phyloP scores from a whole-genome alignment of 2,888 invertebrate species.

The Eurois occulta region DNA sequence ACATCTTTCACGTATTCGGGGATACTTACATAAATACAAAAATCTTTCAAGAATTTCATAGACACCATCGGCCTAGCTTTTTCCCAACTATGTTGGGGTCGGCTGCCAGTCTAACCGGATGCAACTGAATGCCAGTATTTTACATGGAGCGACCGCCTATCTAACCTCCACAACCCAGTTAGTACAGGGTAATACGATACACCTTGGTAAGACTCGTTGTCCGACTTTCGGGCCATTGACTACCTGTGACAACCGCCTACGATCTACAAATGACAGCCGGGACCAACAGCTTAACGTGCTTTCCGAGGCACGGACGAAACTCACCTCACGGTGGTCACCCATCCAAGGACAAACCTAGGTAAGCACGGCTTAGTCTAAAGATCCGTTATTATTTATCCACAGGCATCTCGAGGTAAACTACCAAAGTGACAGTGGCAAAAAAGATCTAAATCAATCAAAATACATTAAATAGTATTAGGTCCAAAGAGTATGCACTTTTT shows the following conservation, averaged over 20 bases:
- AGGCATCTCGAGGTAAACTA: too few relatives aligned
- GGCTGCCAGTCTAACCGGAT: background rate
- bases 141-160: too few relatives aligned
- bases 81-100: background rate
- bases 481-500: background rate
- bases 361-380: background rate
- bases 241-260: too few relatives aligned
- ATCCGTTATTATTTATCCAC: too few relatives aligned
- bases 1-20: background rate
- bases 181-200: too few relatives aligned
- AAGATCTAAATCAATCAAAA: background rate
- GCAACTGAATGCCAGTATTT: background rate
- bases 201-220: too few relatives aligned
- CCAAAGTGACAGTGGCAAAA: background rate
- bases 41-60: background rate
- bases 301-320: too few relatives aligned
- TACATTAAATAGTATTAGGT: background rate
- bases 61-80: background rate
- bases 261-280: too few relatives aligned
- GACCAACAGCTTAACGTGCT: too few relatives aligned
- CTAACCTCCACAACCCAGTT: too few relatives aligned
- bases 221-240: too few relatives aligned
- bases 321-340: background rate
- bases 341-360: background rate
- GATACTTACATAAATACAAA: too few relatives aligned